These are phyloP conservation scores for Harmothoe impar DNA, from an alignment of 2,888 invertebrate genomes.

Conservation along the genomic window DNA sequence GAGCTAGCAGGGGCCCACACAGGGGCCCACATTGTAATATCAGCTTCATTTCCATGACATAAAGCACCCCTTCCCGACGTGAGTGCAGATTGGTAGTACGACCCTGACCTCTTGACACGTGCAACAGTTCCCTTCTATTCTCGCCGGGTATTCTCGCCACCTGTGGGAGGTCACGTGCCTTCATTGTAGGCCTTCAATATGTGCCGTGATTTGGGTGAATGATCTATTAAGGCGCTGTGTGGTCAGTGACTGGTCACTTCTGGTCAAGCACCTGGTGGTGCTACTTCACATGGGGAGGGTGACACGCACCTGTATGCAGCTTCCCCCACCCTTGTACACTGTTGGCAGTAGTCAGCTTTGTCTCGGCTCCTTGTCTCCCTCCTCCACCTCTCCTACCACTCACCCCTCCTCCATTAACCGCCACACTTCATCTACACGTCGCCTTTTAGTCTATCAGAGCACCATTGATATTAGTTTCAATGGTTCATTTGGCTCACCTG, in stretches of 20 bases:
- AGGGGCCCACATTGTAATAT: neutral
- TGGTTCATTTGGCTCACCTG: too few species aligned
- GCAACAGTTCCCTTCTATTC: neutral
- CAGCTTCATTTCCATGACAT: neutral
- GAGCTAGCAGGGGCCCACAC: too few species aligned
- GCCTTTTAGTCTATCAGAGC: too few species aligned
- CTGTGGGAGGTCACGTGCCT: conserved; percentile 29
- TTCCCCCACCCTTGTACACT: neutral
- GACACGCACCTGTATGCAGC: conserved; percentile 37
- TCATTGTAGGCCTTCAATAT: conserved; percentile 14
- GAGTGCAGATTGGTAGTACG: too few species aligned
- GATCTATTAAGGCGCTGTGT: conserved; percentile 28
- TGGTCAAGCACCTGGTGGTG: conserved; percentile 27
- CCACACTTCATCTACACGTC: too few species aligned
- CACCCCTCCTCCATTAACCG: neutral
- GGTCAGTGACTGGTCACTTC: conserved; percentile 51
- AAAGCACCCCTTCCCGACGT: neutral
- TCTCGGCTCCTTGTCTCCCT: neutral
- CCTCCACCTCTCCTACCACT: neutral
- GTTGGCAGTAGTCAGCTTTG: neutral
- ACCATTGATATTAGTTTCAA: too few species aligned
- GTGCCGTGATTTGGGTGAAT: neutral
- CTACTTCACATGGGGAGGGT: neutral
- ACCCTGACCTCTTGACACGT: conserved; percentile 11
- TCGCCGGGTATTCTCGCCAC: conserved; percentile 40